Evolutionary conservation across 2,113 vertebrate genomes (phyloP).

Genomic region (Megaceryle maxima): DNA sequence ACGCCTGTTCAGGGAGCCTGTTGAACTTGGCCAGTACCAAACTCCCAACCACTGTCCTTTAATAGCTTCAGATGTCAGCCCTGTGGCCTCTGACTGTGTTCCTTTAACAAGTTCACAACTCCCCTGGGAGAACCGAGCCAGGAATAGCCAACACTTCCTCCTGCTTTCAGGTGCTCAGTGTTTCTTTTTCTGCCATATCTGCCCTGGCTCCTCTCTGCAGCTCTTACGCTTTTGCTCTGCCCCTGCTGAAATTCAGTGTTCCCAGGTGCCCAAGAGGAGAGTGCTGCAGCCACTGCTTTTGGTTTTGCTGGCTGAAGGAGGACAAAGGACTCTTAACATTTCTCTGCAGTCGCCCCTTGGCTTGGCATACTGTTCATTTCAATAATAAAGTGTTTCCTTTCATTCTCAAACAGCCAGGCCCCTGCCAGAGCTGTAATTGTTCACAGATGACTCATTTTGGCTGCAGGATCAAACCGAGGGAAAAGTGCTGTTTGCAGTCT

Average conservation of each 20-base stretch:
- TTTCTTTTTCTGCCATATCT: background rate
- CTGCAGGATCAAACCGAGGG: slow-evolving; percentile 61
- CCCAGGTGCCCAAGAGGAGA: background rate
- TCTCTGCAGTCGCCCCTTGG: slow-evolving; percentile 37
- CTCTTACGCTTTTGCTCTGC: background rate
- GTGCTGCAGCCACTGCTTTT: background rate
- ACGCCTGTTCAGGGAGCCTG: background rate
- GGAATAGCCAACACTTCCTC: background rate
- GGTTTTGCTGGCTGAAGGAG: slow-evolving; percentile 19
- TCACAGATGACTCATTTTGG: slow-evolving; percentile 74
- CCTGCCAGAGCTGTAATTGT: slow-evolving; percentile 71
- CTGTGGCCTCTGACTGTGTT: background rate
- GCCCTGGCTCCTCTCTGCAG: background rate
- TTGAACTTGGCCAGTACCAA: background rate
- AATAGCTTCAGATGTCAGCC: slow-evolving; percentile 4
- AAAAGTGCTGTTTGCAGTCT: slow-evolving; percentile 59
- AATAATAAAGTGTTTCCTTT: slow-evolving; percentile 73
- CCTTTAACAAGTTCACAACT: background rate
- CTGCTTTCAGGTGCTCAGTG: background rate
- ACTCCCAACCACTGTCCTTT: background rate
- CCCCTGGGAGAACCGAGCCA: background rate
- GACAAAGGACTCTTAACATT: slow-evolving; percentile 47
- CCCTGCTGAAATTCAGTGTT: background rate
- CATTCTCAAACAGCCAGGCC: slow-evolving; percentile 54
- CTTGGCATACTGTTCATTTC: slow-evolving; percentile 51